Evolutionary conservation across 2,113 vertebrate genomes (phyloP).

Genomic region (Anolis carolinensis): DNA sequence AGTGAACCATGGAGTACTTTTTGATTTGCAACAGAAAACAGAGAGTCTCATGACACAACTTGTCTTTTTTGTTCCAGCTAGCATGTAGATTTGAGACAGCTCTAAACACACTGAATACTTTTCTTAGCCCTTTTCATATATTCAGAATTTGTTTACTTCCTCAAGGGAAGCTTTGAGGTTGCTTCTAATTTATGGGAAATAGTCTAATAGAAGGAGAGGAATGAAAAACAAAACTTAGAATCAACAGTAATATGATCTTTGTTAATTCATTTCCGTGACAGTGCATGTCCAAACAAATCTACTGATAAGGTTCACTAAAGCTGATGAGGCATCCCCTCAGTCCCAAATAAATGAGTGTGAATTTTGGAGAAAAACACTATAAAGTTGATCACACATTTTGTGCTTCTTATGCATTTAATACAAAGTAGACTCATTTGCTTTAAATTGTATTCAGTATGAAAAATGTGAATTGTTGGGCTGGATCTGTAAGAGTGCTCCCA

Average conservation of each 20-base stretch:
- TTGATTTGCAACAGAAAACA: neutral
- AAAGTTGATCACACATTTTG: neutral
- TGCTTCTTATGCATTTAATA: neutral
- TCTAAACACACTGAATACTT: slow-evolving; percentile 35
- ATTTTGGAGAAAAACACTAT: neutral
- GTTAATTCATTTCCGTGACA: neutral
- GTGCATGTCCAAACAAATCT: neutral
- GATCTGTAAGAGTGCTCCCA: too few species aligned
- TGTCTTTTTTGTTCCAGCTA: neutral
- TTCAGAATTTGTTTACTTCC: neutral
- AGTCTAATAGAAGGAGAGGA: neutral
- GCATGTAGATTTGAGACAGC: slow-evolving; percentile 17
- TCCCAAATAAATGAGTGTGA: neutral
- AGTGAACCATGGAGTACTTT: slow-evolving; percentile 27
- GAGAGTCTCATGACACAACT: neutral
- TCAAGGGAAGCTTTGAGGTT: neutral
- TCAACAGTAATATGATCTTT: neutral
- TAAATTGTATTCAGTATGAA: neutral
- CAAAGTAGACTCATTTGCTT: neutral
- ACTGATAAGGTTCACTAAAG: neutral
- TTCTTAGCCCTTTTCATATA: slow-evolving; percentile 15
- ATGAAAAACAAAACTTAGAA: neutral
- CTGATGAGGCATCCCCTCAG: neutral
- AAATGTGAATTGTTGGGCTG: too few species aligned
- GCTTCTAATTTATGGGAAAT: neutral